Evolutionary conservation across 2,797 vertebrate genomes (phyloP), one percentile per base, ranked within the genome.

Genomic region (Dromococcyx pavoninus): DNA sequence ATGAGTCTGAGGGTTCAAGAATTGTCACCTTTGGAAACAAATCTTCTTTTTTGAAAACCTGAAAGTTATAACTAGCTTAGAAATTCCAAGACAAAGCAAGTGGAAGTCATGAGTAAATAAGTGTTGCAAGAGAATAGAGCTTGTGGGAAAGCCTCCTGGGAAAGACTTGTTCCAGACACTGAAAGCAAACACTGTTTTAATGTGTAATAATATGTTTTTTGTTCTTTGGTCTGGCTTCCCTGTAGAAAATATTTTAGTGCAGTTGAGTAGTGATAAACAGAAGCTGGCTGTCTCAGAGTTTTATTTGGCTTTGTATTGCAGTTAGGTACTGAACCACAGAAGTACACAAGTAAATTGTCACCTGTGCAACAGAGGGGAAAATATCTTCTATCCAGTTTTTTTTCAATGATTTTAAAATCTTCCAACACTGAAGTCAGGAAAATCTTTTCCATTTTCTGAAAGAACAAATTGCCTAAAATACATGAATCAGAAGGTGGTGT

Each of bases 151-250:
- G 44, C 67, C 88, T 91, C 73, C 50, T 84, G 94, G 75, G 91
- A 86, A 87, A 70, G 21, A 43, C 66, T 84, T 89, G 70, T 88
- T 91, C 90, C 72, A 91, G n/a, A 24, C 44, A 32, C 77, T 73
- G 76, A 93, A 84, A 89, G 41, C 28, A 93, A 96, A 91, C 56
- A 58, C 51, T 85, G 22, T 43, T 94, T 89, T 79, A 88, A 82
- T 82, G 44, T 73, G 39, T 82, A 93, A 93, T 86, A 75, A 16
- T 21, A 72, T 4, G 3, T 81, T 95, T 94, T 76, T 44, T 86
- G 88, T 74, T 30, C 56, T 95, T 86, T 89, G 86, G 70, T 83
- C 77, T 94, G 60, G 37, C 66, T 73, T 92, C 37, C 22, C 19
- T 62, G 41, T 91, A 85, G 58, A 89, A 91, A 90, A 91, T 70